Base-by-base conservation (phyloP, 2,888 invertebrate genomes). In the Diplolepis rosae region DNA sequence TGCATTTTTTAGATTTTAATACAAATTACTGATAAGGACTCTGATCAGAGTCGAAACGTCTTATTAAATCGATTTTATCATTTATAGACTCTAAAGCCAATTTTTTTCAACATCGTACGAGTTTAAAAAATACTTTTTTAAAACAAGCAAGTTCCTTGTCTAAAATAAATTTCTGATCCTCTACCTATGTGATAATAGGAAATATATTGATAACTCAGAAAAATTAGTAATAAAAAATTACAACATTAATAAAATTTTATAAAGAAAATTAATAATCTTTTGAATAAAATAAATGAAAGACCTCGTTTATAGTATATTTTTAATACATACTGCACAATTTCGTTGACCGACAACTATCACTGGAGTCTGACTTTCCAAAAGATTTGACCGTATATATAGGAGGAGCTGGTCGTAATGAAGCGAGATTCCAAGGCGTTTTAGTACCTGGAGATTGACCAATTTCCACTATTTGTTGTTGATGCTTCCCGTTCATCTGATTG, bases 381-480 rank as follows among this genome's bases (percentile, higher is more conserved):
- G 93, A 93, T 83, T 95, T 92, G 82, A 93, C 91, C 76, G 95
- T 95, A 80, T 97, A 92, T 77, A 96, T 90, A 35, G 97, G 97
- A 74, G 97, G 95, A 79, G 96, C 94, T 61, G 97, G 96, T 74
- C 97, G 93, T 84, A 98, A 91, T 89, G 95, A 95, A 82, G 94
- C 94, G 87, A 96, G 93, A 84, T 93, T 94, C 96, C 96, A 96
- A 91, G 87, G 86, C 56, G 79, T 83, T 80, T 84, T 88, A 89
- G 85, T 87, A 82, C 82, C 82, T 80, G 83, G 85, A 78, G 83
- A 77, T 39, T 82, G 79, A 77, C 78, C 83, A 70, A 81, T 82
- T 74, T 87, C 85, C 83, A 77, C 76, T 74, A 79, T 80, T 74
- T 76, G 77, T 70, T 78, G 82, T 74, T 82, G 85, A 68, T 77